Conservation (phyloP, 2,113 vertebrate genomes). For the Odontesthes bonariensis region DNA sequence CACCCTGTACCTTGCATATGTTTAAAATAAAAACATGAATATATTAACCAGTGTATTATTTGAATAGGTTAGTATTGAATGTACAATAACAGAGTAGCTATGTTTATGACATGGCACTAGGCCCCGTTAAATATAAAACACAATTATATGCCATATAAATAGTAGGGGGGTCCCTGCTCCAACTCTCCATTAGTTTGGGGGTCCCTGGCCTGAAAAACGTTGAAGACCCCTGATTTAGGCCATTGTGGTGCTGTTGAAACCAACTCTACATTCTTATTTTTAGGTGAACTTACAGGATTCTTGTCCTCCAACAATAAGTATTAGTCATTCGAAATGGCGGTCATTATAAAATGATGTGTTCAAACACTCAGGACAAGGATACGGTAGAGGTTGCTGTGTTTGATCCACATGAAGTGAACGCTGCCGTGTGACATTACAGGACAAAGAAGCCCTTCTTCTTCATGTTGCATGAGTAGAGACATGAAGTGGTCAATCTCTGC, state of each 20-base stretch:
- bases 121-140: too few relatives aligned
- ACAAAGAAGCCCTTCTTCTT: constrained; percentile 88
- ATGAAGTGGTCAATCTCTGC: constrained; percentile 92
- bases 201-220: too few relatives aligned
- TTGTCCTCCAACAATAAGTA: not conserved
- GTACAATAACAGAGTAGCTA: too few relatives aligned
- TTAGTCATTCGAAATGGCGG: not conserved
- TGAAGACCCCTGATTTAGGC: too few relatives aligned
- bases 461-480: constrained; percentile 88
- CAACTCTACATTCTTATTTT: not conserved
- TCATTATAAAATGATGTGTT: not conserved
- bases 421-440: constrained; percentile 87
- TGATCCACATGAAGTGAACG: constrained; percentile 95
- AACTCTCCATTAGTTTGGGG: too few relatives aligned
- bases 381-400: constrained; percentile 95
- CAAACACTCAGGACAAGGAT: constrained; percentile 77
- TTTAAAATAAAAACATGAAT: too few relatives aligned
- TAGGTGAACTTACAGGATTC: not conserved
- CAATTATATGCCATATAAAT: too few relatives aligned
- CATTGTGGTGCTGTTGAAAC: not conserved
- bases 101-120: too few relatives aligned
- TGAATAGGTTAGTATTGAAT: too few relatives aligned
- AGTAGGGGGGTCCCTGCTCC: too few relatives aligned
- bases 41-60: too few relatives aligned
- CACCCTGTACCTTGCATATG: too few relatives aligned